Conservation (phyloP, 23 tunicate species). For the Oikopleura dioica region DNA sequence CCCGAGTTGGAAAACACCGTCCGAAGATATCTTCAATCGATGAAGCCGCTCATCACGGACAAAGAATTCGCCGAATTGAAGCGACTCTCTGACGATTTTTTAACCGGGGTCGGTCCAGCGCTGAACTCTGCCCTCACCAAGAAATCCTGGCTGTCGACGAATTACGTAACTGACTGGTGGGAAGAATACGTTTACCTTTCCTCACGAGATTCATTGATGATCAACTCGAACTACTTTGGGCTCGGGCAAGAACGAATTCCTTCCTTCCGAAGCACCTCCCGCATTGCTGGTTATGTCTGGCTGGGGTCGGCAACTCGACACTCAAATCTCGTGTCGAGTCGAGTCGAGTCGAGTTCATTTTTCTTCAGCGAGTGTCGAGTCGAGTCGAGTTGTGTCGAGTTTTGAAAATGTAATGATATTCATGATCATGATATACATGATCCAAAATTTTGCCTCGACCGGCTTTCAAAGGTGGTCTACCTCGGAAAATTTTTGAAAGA, state of each 20-base stretch:
- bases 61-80: slow-evolving; percentile 1
- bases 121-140: not conserved
- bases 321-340: no score
- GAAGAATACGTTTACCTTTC: not conserved
- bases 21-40: not conserved
- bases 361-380: no score
- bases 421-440: no score
- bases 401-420: no score
- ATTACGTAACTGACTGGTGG: slow-evolving; percentile 13
- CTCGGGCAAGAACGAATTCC: not conserved
- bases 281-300: not conserved
- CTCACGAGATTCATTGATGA: slow-evolving; percentile 5
- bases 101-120: not conserved
- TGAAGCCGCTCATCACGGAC: not conserved
- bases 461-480: no score
- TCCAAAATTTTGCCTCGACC: no score
- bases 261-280: not conserved
- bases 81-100: not conserved
- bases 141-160: not conserved
- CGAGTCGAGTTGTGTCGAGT: no score
- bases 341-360: no score
- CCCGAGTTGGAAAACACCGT: not conserved
- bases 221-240: slow-evolving; percentile 2
- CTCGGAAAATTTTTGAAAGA: no score
- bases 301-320: no score